A percentile compares a stretch with the other conserved stretches of the same genome.
phyloP scores from a whole-genome alignment of 2,113 vertebrate species.

The Brachypteracias leptosomus region DNA sequence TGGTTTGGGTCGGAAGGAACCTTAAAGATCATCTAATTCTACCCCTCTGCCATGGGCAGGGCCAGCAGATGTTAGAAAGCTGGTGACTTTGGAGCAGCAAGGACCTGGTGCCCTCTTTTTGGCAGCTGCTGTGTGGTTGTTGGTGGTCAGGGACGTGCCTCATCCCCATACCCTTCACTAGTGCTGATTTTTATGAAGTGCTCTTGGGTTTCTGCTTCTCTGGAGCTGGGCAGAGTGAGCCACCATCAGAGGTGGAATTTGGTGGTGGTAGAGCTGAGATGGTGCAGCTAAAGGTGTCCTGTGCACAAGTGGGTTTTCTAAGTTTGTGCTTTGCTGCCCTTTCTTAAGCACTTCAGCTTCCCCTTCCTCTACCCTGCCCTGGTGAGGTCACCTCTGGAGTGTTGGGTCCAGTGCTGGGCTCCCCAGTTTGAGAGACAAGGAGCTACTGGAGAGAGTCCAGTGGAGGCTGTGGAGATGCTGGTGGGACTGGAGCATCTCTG shows the following conservation, averaged over 20 bases:
- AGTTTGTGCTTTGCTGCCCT: not conserved
- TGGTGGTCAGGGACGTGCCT: not conserved
- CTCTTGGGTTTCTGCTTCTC: not conserved
- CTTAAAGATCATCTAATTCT: no score
- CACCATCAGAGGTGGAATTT: not conserved
- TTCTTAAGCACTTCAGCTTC: not conserved
- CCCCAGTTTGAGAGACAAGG: not conserved
- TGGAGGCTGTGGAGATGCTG: no score
- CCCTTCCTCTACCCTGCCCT: not conserved
- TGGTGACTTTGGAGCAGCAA: rapidly evolving
- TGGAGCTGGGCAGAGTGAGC: not conserved
- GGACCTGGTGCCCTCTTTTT: not conserved
- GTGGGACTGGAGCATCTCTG: no score
- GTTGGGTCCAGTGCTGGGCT: not conserved
- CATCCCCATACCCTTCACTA: no score
- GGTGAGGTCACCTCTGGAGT: not conserved
- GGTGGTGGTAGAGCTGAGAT: not conserved
- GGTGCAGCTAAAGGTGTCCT: rapidly evolving
- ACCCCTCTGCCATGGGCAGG: no score
- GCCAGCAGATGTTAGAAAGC: not conserved
- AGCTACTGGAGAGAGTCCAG: not conserved
- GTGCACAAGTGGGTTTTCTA: not conserved
- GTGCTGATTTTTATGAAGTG: not conserved
- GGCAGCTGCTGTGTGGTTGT: not conserved
- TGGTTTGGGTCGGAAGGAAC: no score